Percentiles rank a stretch among this genome's conserved stretches.
Conservation (phyloP, 2,888 invertebrate genomes). For the Tetanocera ferruginea region DNA sequence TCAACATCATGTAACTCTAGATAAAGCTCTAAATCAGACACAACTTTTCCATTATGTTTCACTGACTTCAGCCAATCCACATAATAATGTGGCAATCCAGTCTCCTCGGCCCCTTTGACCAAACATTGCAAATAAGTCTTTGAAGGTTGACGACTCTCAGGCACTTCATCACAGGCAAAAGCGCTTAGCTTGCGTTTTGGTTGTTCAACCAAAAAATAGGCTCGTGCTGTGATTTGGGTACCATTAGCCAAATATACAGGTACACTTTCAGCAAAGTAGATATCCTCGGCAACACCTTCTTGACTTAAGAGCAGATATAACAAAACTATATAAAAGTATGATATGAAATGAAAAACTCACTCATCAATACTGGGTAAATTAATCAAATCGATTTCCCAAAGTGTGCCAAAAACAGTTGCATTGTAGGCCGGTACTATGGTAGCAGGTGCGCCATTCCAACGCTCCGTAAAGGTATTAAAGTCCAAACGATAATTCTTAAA, state of each 20-base stretch:
- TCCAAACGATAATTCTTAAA: conserved; percentile 75
- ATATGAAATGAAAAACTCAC: conserved; percentile 70
- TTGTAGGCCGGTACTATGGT: conserved; percentile 76
- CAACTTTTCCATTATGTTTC: conserved; percentile 81
- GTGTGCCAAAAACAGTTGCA: conserved; percentile 76
- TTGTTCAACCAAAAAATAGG: conserved; percentile 79
- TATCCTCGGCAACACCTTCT: conserved; percentile 67
- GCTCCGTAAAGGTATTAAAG: conserved; percentile 74
- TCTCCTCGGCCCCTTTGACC: conserved; percentile 65
- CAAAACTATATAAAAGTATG: not conserved
- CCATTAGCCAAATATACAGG: conserved; percentile 73
- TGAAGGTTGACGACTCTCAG: conserved; percentile 80
- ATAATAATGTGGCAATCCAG: conserved; percentile 80
- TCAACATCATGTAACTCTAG: conserved; percentile 64
- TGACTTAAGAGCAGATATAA: conserved; percentile 53
- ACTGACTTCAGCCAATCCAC: conserved; percentile 77
- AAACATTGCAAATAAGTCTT: conserved; percentile 75
- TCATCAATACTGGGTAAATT: conserved; percentile 78
- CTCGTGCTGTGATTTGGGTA: conserved; percentile 73
- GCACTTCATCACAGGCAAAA: conserved; percentile 67
- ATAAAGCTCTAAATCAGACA: conserved; percentile 64
- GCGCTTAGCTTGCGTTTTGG: conserved; percentile 69
- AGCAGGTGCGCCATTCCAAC: conserved; percentile 87
- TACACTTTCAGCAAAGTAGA: conserved; percentile 77
- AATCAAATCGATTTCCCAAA: conserved; percentile 79